These are phyloP conservation scores for Sebastes melanostomus DNA, from an alignment of 2,797 vertebrate genomes.

Conservation along the genomic window DNA sequence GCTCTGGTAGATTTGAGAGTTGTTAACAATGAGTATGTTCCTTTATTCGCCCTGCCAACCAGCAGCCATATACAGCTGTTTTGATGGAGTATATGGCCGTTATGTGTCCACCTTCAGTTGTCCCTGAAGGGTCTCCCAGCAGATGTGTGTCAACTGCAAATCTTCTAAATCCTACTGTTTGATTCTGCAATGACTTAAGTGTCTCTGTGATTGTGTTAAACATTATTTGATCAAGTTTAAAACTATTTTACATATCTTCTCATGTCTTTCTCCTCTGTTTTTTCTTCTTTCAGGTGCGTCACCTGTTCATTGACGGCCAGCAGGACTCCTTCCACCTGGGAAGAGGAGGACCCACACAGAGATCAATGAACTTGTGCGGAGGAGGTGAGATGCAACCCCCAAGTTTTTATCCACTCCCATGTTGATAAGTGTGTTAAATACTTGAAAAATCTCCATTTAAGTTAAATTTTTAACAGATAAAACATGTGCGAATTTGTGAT, in stretches of 20 bases:
- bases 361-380: conserved; percentile 86
- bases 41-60: background rate
- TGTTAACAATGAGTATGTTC: background rate
- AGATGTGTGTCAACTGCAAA: background rate
- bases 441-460: too few relatives aligned
- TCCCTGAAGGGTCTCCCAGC: background rate
- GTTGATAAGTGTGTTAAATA: too few relatives aligned
- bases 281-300: conserved; percentile 84
- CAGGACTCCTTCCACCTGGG: conserved; percentile 76
- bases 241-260: background rate
- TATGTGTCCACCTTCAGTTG: background rate
- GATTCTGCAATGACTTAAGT: background rate
- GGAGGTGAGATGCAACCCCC: conserved; percentile 76
- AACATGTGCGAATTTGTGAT: too few relatives aligned
- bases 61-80: background rate
- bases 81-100: background rate
- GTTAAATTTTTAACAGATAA: too few relatives aligned
- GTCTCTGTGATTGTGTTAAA: background rate
- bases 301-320: conserved; percentile 88
- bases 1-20: background rate
- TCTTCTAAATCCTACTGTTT: background rate
- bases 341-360: conserved; percentile 77
- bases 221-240: background rate
- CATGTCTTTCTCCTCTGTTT: background rate
- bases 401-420: background rate